Evolutionary conservation across 2,888 invertebrate species (phyloP).

Genomic region (Thymelicus acteon): DNA sequence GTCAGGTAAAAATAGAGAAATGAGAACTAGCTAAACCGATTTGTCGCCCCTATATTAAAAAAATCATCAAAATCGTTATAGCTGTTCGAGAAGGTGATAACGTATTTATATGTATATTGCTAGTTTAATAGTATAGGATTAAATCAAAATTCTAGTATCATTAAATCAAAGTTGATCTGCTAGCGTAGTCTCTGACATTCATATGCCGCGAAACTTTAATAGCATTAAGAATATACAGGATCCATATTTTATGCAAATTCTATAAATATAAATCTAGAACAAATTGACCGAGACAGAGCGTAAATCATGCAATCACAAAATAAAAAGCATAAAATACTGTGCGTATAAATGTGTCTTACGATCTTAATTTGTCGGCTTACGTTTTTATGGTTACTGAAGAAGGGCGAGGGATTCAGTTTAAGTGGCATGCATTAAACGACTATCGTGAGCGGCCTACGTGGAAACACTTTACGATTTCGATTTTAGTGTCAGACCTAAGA

Average conservation of each 20-base stretch:
- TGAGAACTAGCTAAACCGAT: too few relatives aligned
- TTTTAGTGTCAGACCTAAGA: not conserved
- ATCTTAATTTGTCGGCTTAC: slow-evolving; percentile 64
- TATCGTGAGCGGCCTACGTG: slow-evolving; percentile 44
- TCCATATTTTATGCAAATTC: slow-evolving; percentile 65
- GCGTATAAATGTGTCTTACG: slow-evolving; percentile 68
- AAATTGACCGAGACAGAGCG: slow-evolving; percentile 61
- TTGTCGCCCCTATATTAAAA: too few relatives aligned
- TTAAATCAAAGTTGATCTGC: slow-evolving; percentile 24
- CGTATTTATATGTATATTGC: too few relatives aligned
- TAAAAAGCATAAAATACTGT: slow-evolving; percentile 69
- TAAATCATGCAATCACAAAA: slow-evolving; percentile 70
- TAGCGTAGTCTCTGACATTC: slow-evolving; percentile 32
- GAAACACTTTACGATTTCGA: slow-evolving; percentile 43
- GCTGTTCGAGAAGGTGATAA: too few relatives aligned
- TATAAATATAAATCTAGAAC: slow-evolving; percentile 55
- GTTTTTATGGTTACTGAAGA: slow-evolving; percentile 73
- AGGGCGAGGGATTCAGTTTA: slow-evolving; percentile 59
- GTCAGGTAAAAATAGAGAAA: too few relatives aligned
- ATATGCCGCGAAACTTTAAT: slow-evolving; percentile 26
- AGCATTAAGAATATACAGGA: slow-evolving; percentile 42
- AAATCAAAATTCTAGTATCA: slow-evolving; percentile 10
- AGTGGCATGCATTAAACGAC: slow-evolving; percentile 59
- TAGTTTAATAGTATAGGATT: slow-evolving; percentile 12
- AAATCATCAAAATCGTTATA: too few relatives aligned